These are phyloP conservation scores for Sarcophaga rosellei DNA, from an alignment of 2,888 invertebrate species.

Conservation along the genomic window DNA sequence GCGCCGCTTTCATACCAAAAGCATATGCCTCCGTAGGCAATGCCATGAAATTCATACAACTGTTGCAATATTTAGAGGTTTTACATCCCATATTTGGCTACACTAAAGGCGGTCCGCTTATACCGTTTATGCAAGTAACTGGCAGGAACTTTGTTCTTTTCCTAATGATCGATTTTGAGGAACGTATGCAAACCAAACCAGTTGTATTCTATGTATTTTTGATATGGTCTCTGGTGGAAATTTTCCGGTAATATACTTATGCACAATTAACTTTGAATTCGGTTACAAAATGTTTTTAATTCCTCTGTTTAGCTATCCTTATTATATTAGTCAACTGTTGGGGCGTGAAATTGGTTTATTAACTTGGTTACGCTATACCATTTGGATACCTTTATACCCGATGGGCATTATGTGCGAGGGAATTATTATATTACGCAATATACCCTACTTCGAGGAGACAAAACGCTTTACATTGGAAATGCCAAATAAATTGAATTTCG, in stretches of 20 bases:
- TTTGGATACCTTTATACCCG: slow-evolving; percentile 97
- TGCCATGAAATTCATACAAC: slow-evolving; percentile 90
- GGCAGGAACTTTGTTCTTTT: slow-evolving; percentile 92
- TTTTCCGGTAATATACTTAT: slow-evolving; percentile 86
- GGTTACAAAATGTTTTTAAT: slow-evolving; percentile 28
- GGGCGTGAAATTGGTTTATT: slow-evolving; percentile 88
- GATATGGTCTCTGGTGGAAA: slow-evolving; percentile 91
- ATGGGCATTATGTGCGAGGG: slow-evolving; percentile 94
- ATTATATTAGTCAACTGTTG: slow-evolving; percentile 91
- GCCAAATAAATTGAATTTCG: slow-evolving; percentile 93
- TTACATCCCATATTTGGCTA: slow-evolving; percentile 95
- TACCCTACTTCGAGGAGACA: slow-evolving; percentile 94
- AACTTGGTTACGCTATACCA: slow-evolving; percentile 95
- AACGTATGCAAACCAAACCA: slow-evolving; percentile 92
- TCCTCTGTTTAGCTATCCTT: slow-evolving; percentile 89
- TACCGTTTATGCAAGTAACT: slow-evolving; percentile 90
- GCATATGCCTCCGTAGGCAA: slow-evolving; percentile 89
- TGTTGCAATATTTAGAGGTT: slow-evolving; percentile 92
- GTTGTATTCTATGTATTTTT: slow-evolving; percentile 93
- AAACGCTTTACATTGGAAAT: slow-evolving; percentile 87
- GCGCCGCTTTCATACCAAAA: slow-evolving; percentile 86
- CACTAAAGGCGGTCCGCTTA: slow-evolving; percentile 88
- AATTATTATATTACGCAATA: slow-evolving; percentile 89
- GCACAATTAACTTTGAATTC: neutral
- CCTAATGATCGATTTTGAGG: slow-evolving; percentile 90